Percentiles rank a stretch among this genome's conserved stretches.
Conservation (phyloP, 2,113 vertebrate species). For the Archilochus colubris region DNA sequence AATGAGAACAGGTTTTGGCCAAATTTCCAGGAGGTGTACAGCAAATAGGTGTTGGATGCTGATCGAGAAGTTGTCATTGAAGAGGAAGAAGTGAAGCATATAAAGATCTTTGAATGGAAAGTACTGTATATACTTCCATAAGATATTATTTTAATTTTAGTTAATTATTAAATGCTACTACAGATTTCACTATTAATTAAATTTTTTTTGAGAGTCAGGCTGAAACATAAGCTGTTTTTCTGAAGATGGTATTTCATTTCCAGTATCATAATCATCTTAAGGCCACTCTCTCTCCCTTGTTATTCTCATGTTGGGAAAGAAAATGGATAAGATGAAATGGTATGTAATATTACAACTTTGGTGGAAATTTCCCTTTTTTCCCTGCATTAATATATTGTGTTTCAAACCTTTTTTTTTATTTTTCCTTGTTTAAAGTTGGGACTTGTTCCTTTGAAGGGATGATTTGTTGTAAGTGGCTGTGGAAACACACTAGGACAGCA, state of each 20-base stretch:
- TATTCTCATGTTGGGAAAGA: not conserved
- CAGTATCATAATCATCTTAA: not conserved
- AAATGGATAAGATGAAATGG: not conserved
- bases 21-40: not conserved
- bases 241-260: not conserved
- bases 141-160: not conserved
- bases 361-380: not conserved
- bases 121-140: not conserved
- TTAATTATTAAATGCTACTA: not conserved
- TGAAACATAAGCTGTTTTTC: not conserved
- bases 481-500: slow-evolving; percentile 13
- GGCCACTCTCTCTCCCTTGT: not conserved
- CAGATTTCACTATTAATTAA: not conserved
- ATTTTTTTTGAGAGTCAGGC: not conserved
- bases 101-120: not conserved
- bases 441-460: not conserved
- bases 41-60: not conserved
- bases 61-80: not conserved
- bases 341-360: not conserved
- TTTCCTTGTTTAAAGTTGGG: not conserved
- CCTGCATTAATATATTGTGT: not conserved
- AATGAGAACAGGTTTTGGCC: not conserved
- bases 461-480: slow-evolving; percentile 27
- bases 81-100: not conserved
- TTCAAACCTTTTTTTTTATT: not conserved